Percentiles rank a stretch among this genome's conserved stretches.
Evolutionary conservation across 2,888 invertebrate species (phyloP).

Genomic region (Dicycla oo): DNA sequence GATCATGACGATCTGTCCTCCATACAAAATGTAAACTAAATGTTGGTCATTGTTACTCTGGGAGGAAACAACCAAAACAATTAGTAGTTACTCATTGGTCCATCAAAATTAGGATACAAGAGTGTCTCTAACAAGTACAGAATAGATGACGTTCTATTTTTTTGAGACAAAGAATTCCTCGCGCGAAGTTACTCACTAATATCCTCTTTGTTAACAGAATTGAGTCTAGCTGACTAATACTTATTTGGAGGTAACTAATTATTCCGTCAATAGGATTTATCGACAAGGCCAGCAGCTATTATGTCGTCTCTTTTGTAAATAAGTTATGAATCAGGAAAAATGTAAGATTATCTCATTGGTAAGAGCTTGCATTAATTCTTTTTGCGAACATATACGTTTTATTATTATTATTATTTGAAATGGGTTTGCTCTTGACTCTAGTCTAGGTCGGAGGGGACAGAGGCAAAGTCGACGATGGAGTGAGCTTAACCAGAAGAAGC

Average conservation of each 20-base stretch:
- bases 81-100: constrained; percentile 19
- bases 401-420: no score
- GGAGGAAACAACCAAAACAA: constrained; percentile 14
- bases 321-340: constrained; percentile 34
- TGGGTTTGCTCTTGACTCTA: no score
- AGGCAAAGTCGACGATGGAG: no score
- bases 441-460: no score
- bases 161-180: constrained; percentile 40
- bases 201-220: constrained; percentile 47
- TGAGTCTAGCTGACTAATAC: constrained; percentile 39
- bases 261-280: constrained; percentile 58
- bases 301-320: constrained; percentile 42
- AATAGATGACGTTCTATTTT: constrained; percentile 44
- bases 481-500: no score
- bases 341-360: constrained; percentile 20
- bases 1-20: not conserved
- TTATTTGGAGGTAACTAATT: constrained; percentile 62
- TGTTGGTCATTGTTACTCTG: not conserved
- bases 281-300: constrained; percentile 33
- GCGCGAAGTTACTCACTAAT: constrained; percentile 37
- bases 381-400: constrained; percentile 5
- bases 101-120: constrained; percentile 35
- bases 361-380: constrained; percentile 15
- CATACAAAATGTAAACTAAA: constrained; percentile 5
- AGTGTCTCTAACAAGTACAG: constrained; percentile 23